phyloP scores from a whole-genome alignment of 2,113 vertebrate species.

The Zosterops hypoxanthus region DNA sequence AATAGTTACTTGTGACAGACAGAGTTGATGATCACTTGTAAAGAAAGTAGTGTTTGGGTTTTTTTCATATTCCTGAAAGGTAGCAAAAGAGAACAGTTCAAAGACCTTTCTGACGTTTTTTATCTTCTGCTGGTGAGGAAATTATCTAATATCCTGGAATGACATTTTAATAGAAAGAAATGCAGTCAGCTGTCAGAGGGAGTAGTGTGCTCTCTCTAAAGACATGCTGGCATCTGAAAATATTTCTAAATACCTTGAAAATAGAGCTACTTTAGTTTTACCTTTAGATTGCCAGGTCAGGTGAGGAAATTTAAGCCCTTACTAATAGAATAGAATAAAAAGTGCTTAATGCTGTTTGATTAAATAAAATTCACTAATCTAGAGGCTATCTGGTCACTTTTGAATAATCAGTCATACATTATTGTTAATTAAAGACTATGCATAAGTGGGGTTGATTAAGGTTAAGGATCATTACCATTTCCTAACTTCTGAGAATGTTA shows the following conservation, averaged over 20 bases:
- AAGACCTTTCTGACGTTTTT: background rate
- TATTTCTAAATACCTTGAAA: background rate
- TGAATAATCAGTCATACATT: background rate
- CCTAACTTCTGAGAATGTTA: background rate
- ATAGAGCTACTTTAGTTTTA: background rate
- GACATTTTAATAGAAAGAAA: background rate
- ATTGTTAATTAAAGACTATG: background rate
- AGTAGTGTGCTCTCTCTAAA: background rate
- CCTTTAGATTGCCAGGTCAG: background rate
- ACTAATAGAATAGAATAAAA: background rate
- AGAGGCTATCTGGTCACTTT: background rate
- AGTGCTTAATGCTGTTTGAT: background rate
- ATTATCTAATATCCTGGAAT: background rate
- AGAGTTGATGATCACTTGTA: background rate
- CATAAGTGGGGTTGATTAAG: background rate
- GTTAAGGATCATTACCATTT: background rate
- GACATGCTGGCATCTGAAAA: background rate
- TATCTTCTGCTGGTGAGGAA: background rate
- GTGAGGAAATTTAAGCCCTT: background rate
- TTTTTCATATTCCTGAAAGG: background rate
- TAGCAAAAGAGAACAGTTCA: background rate
- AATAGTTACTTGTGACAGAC: background rate
- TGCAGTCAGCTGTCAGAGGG: background rate
- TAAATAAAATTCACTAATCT: background rate
- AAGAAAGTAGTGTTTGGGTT: background rate